A percentile compares a stretch with the other conserved stretches of the same genome.
phyloP scores from a whole-genome alignment of 2,797 vertebrate genomes.

The Eidolon dupreanum region DNA sequence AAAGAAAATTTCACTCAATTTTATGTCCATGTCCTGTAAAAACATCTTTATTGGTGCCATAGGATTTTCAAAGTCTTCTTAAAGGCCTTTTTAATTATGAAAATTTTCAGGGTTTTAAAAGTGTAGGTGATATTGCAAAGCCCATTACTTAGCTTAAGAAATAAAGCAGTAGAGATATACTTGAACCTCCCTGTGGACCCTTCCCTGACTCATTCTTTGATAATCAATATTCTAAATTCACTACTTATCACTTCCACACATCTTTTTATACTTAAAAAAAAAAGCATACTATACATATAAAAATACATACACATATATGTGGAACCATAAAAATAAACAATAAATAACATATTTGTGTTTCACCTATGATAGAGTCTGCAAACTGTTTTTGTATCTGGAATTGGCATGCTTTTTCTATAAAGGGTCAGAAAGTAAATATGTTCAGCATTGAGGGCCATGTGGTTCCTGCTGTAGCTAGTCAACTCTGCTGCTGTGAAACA shows the following conservation, averaged over 20 bases:
- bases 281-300: not conserved
- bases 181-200: not conserved
- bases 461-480: not conserved
- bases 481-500: not conserved
- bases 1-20: not conserved
- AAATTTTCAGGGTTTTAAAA: not conserved
- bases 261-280: not conserved
- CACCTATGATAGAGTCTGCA: not conserved
- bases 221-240: not conserved
- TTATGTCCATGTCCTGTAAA: not conserved
- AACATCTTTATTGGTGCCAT: not conserved
- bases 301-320: not conserved
- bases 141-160: not conserved
- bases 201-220: not conserved
- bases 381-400: not conserved
- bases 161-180: not conserved
- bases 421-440: not conserved
- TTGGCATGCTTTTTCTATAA: not conserved
- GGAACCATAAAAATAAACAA: not conserved
- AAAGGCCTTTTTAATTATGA: not conserved
- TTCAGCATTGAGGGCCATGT: not conserved
- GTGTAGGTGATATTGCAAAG: not conserved
- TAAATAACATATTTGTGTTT: not conserved
- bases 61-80: not conserved
- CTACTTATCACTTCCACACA: not conserved